Percentiles rank a stretch among this genome's conserved stretches.
phyloP scores from a whole-genome alignment of 2,797 vertebrate genomes.

The Ptychobarbus kaznakovi region DNA sequence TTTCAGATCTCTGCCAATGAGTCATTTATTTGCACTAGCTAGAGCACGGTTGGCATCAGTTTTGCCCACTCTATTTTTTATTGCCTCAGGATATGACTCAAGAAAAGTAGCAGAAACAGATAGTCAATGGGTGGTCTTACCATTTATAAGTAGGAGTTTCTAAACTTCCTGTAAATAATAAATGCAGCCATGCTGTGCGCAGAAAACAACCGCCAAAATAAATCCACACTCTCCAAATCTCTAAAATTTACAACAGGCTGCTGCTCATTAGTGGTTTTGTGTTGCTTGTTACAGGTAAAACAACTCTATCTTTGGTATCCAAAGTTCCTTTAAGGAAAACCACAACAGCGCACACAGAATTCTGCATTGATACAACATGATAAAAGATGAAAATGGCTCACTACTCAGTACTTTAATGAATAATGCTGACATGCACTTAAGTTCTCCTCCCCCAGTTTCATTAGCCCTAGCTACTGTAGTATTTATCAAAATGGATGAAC shows the following conservation, averaged over 20 bases:
- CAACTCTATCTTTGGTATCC: not conserved
- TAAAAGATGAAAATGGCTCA: not conserved
- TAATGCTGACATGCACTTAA: not conserved
- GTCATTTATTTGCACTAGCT: slow-evolving; percentile 37
- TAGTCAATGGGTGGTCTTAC: slow-evolving; percentile 13
- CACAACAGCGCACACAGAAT: not conserved
- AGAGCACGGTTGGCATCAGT: slow-evolving; percentile 11
- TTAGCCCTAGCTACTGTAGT: not conserved
- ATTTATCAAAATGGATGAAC: not conserved
- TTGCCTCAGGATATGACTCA: slow-evolving; percentile 39
- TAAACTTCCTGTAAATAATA: slow-evolving; percentile 32
- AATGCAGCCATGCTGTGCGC: not conserved
- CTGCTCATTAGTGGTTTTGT: not conserved
- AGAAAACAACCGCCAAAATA: not conserved
- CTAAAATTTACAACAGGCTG: not conserved
- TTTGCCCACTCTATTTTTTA: not conserved
- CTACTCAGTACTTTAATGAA: not conserved
- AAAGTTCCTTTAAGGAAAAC: slow-evolving; percentile 7
- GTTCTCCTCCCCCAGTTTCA: slow-evolving; percentile 15
- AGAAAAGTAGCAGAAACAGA: not conserved
- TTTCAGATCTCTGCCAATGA: not conserved
- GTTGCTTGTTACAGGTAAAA: slow-evolving; percentile 1
- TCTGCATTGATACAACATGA: not conserved
- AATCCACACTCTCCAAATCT: slow-evolving; percentile 15
- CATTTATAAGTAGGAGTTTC: slow-evolving; percentile 2